Evolutionary conservation across 2,113 vertebrate species (phyloP).

Genomic region (western clawed frog (Xenopus tropicalis)): DNA sequence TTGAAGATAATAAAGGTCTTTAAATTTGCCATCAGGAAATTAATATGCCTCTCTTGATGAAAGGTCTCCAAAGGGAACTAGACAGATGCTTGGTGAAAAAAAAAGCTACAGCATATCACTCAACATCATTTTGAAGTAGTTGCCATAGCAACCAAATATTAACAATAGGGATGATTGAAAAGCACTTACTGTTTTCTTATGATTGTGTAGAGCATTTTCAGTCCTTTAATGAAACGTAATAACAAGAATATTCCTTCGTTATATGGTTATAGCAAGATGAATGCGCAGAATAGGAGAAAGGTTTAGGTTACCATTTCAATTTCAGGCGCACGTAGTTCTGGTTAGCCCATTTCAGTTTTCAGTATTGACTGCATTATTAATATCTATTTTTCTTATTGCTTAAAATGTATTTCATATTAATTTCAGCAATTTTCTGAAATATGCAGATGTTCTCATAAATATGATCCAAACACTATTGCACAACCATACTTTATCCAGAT

Average conservation of each 20-base stretch:
- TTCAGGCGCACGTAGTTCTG: no score
- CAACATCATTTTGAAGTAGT: background rate
- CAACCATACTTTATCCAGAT: no score
- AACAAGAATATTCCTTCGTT: background rate
- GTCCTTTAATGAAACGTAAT: background rate
- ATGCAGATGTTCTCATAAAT: no score
- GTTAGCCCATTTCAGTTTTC: no score
- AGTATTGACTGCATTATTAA: no score
- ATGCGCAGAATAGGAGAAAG: background rate
- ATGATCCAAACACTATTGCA: no score
- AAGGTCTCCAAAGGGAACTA: background rate
- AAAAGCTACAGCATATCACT: background rate
- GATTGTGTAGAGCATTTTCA: constrained; percentile 12
- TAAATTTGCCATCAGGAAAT: background rate
- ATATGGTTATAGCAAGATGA: background rate
- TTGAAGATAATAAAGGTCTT: no score
- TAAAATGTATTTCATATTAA: no score
- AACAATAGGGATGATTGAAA: constrained; percentile 4
- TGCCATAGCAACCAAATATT: constrained; percentile 1
- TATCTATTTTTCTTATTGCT: no score
- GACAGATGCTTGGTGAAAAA: background rate
- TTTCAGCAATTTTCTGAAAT: no score
- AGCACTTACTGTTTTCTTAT: constrained; percentile 10
- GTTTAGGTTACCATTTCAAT: background rate
- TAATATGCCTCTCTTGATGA: background rate